phyloP scores from a whole-genome alignment of 2,888 invertebrate genomes.

The Philhelius pedissequus region DNA sequence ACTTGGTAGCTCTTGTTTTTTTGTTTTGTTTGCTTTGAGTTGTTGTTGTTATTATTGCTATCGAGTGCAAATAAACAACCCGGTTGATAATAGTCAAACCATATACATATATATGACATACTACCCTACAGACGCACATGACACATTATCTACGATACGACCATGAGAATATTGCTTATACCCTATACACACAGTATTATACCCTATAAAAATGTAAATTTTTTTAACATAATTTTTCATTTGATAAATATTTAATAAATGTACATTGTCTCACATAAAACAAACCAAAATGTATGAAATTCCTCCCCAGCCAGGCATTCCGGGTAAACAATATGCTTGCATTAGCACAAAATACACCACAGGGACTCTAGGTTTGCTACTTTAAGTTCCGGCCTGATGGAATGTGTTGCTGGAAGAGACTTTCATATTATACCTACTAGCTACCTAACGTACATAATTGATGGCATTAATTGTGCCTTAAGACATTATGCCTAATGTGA shows the following conservation, averaged over 20 bases:
- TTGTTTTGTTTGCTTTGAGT: background rate
- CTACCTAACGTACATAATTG: no score
- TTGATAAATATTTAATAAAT: conserved; percentile 67
- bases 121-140: background rate
- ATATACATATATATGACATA: background rate
- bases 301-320: conserved; percentile 50
- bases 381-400: conserved; percentile 7
- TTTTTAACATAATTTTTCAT: conserved; percentile 57
- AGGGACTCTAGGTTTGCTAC: conserved; percentile 18
- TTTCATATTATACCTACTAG: no score
- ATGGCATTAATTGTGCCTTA: conserved; percentile 5
- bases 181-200: background rate
- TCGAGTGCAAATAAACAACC: background rate
- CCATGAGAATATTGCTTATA: background rate
- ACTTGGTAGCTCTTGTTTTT: no score
- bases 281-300: conserved; percentile 60
- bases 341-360: conserved; percentile 64
- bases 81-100: background rate
- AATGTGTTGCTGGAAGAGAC: background rate
- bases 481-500: background rate
- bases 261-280: conserved; percentile 63
- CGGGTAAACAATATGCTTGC: conserved; percentile 54
- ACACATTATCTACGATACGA: background rate
- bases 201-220: conserved; percentile 67
- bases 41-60: background rate